phyloP scores from a whole-genome alignment of 1,140 invertebrate genomes.

The Gonatopus flavifemur region DNA sequence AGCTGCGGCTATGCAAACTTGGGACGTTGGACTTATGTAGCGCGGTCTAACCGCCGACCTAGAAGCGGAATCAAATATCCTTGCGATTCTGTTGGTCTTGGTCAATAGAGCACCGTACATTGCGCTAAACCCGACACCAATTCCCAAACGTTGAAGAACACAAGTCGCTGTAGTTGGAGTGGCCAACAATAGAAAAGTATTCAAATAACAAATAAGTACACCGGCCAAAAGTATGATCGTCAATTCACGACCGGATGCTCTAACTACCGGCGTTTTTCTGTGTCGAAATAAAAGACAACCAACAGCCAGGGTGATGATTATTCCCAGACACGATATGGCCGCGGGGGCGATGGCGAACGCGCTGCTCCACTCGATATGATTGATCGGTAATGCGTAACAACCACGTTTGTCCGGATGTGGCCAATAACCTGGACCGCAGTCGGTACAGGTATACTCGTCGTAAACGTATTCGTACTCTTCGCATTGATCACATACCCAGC shows the following conservation, averaged over 20 bases:
- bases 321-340: slow-evolving; percentile 68
- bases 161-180: slow-evolving; percentile 67
- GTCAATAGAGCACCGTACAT: slow-evolving; percentile 77
- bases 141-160: slow-evolving; percentile 66
- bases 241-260: slow-evolving; percentile 80
- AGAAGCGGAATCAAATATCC: slow-evolving; percentile 74
- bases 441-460: slow-evolving; percentile 67
- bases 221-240: slow-evolving; percentile 75
- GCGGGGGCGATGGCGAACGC: slow-evolving; percentile 70
- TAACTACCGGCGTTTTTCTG: slow-evolving; percentile 79
- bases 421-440: slow-evolving; percentile 66
- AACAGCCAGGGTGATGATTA: slow-evolving; percentile 66
- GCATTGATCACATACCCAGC: slow-evolving; percentile 77
- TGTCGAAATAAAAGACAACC: slow-evolving; percentile 69
- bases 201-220: slow-evolving; percentile 65
- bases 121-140: slow-evolving; percentile 73
- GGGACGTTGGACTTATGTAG: slow-evolving; percentile 76
- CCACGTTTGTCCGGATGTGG: slow-evolving; percentile 64
- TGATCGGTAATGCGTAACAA: slow-evolving; percentile 62
- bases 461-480: slow-evolving; percentile 68
- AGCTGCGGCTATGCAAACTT: slow-evolving; percentile 68
- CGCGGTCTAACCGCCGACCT: slow-evolving; percentile 68
- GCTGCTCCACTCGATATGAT: slow-evolving; percentile 62
- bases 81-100: slow-evolving; percentile 76
- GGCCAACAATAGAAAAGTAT: slow-evolving; percentile 66